These are phyloP conservation scores for Idaea biselata DNA, from an alignment of 2,888 invertebrate genomes.

Conservation along the genomic window DNA sequence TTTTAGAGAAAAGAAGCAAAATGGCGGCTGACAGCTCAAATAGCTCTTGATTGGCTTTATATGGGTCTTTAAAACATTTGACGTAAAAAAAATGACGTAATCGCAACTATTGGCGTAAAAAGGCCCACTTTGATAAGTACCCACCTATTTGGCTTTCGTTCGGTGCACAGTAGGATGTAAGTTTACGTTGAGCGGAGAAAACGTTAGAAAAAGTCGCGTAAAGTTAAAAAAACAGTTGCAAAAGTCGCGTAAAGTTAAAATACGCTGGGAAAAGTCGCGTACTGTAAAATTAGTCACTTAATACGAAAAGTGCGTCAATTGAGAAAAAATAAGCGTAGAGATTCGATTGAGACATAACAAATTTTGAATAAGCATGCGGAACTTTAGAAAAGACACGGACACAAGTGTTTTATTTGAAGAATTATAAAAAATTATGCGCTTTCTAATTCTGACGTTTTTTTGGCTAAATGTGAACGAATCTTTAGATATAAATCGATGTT, in stretches of 20 bases:
- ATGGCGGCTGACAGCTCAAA: conserved; percentile 19
- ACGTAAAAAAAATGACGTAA: background rate
- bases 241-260: background rate
- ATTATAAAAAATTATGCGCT: too few relatives aligned
- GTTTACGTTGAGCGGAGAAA: background rate
- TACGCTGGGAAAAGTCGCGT: background rate
- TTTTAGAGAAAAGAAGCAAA: conserved; percentile 10
- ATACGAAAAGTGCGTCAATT: background rate
- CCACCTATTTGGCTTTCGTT: conserved; percentile 35
- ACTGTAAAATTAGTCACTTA: background rate
- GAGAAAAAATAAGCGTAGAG: too few relatives aligned
- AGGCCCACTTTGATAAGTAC: conserved; percentile 24
- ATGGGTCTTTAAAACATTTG: background rate
- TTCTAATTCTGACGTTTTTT: background rate
- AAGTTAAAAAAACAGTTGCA: background rate
- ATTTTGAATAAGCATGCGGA: too few relatives aligned
- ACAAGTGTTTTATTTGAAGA: too few relatives aligned
- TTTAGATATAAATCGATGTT: conserved; percentile 1
- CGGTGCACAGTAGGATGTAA: conserved; percentile 29
- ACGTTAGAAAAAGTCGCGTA: background rate
- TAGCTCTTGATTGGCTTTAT: conserved; percentile 17
- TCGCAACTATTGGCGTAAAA: background rate
- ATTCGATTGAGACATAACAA: too few relatives aligned
- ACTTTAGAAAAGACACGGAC: too few relatives aligned
- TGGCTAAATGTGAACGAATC: background rate